Conservation (phyloP, 2,888 invertebrate species). For the Allygus modestus region DNA sequence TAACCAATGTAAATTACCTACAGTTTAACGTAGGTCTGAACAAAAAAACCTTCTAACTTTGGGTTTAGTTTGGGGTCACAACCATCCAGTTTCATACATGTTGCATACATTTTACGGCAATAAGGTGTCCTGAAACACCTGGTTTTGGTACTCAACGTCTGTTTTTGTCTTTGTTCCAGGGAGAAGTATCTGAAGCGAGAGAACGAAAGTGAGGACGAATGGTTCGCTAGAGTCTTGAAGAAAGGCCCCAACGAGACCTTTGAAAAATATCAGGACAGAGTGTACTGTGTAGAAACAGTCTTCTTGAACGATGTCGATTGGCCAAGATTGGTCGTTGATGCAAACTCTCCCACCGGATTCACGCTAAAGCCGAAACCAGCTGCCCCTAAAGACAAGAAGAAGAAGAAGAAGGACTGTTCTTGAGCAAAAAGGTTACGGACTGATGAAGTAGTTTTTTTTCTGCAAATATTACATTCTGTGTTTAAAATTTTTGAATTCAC, state of each 20-base stretch:
- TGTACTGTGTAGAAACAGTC: neutral
- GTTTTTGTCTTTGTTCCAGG: neutral
- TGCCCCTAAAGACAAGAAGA: neutral
- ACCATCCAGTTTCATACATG: no score
- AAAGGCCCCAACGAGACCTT: neutral
- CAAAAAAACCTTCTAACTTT: no score
- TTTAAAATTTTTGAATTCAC: no score
- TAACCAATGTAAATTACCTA: no score
- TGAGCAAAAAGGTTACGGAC: neutral
- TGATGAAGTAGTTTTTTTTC: no score
- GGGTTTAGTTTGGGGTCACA: no score
- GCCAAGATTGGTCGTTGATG: neutral
- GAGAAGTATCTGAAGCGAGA: neutral
- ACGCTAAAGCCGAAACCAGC: neutral
- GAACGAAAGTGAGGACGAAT: slow-evolving; percentile 14
- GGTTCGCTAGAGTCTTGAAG: slow-evolving; percentile 17
- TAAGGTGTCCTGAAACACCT: no score
- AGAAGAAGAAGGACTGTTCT: no score
- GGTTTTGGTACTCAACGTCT: no score
- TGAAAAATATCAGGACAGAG: neutral
- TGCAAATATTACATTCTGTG: no score
- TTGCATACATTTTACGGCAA: no score
- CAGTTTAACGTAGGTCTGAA: no score
- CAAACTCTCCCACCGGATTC: neutral
- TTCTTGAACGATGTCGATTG: slow-evolving; percentile 15